phyloP scores from a whole-genome alignment of 2,797 vertebrate species.

The Pangasius larnaudii region DNA sequence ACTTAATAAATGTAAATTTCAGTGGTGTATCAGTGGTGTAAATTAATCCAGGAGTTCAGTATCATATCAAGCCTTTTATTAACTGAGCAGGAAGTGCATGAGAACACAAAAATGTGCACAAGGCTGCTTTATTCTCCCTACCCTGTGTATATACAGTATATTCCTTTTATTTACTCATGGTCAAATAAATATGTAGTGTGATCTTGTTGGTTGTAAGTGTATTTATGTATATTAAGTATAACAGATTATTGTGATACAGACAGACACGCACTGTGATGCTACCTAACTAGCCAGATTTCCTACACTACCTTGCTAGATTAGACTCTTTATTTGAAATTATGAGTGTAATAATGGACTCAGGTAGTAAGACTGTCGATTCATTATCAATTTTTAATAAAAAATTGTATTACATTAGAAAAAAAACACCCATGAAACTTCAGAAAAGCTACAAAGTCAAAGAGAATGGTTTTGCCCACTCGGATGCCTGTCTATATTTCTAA shows the following conservation, averaged over 20 bases:
- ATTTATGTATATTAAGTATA: not conserved
- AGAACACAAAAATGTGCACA: not conserved
- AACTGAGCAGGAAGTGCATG: not conserved
- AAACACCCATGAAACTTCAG: not conserved
- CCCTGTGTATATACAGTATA: not conserved
- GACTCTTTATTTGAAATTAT: too few relatives aligned
- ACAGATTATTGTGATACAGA: not conserved
- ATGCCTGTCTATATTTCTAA: not conserved
- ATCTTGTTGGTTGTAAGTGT: not conserved
- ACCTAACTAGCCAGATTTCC: not conserved
- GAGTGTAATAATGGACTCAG: not conserved
- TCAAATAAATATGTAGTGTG: not conserved
- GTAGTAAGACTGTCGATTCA: not conserved
- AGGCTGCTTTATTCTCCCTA: not conserved
- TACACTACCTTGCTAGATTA: not conserved
- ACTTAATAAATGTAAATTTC: not conserved
- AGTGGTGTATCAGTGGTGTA: not conserved
- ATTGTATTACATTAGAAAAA: too few relatives aligned
- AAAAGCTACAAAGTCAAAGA: not conserved
- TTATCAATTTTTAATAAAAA: not conserved
- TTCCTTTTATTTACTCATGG: constrained; percentile 1
- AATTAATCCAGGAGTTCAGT: not conserved
- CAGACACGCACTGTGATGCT: not conserved
- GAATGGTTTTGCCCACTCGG: not conserved
- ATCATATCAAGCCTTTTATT: not conserved